These are phyloP conservation scores for Malachius bipustulatus DNA, from an alignment of 2,888 invertebrate species.

Conservation along the genomic window DNA sequence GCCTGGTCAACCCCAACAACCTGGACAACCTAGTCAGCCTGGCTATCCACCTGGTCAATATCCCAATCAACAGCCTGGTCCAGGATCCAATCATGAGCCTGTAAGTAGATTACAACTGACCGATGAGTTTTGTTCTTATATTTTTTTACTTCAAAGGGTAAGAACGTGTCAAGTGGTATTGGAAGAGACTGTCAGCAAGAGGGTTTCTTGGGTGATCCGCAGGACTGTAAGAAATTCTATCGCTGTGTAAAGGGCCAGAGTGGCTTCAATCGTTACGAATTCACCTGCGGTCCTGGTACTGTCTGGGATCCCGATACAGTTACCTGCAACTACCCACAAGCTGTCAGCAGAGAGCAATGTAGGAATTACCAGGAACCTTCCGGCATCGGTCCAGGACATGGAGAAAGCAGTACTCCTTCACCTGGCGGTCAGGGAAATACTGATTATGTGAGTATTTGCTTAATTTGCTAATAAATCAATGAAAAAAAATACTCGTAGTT, in stretches of 20 bases:
- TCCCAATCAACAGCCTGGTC: slow-evolving; percentile 1
- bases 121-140: background rate
- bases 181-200: slow-evolving; percentile 42
- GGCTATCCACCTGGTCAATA: background rate
- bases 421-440: too few relatives aligned
- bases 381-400: too few relatives aligned
- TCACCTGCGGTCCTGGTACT: slow-evolving; percentile 62
- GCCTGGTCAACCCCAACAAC: background rate
- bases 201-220: slow-evolving; percentile 58
- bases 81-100: background rate
- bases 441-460: too few relatives aligned
- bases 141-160: background rate
- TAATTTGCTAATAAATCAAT: too few relatives aligned
- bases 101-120: slow-evolving; percentile 1
- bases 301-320: slow-evolving; percentile 59
- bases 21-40: background rate
- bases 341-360: slow-evolving; percentile 20
- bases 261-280: slow-evolving; percentile 53
- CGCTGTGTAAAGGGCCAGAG: slow-evolving; percentile 55
- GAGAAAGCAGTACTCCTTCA: too few relatives aligned
- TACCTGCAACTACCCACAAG: slow-evolving; percentile 61
- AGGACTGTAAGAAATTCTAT: slow-evolving; percentile 63
- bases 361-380: slow-evolving; percentile 1
- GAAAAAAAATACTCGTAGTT: too few relatives aligned
- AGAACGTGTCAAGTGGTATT: background rate